These are phyloP conservation scores for Clivina fossor DNA, from an alignment of 2,888 invertebrate species.

Conservation along the genomic window DNA sequence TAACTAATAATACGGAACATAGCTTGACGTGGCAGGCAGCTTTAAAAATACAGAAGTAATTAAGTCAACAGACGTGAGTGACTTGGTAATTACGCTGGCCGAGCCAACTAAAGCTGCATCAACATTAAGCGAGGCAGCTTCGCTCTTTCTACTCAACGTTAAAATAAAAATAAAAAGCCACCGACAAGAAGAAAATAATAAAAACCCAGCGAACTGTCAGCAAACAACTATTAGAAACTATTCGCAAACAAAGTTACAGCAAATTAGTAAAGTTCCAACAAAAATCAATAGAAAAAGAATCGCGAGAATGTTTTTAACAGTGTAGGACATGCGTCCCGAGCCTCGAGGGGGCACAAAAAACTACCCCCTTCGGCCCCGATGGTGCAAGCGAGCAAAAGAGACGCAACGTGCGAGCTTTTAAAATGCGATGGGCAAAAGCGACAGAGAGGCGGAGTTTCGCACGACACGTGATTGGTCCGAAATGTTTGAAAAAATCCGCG, in stretches of 20 bases:
- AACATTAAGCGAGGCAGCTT: too few relatives aligned
- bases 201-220: slow-evolving; percentile 29
- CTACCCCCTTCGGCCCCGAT: too few relatives aligned
- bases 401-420: slow-evolving; percentile 27
- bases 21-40: slow-evolving; percentile 16
- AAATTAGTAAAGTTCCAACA: slow-evolving; percentile 34
- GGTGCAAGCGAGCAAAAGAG: slow-evolving; percentile 30
- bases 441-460: slow-evolving; percentile 39
- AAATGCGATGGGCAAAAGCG: slow-evolving; percentile 29
- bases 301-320: slow-evolving; percentile 29
- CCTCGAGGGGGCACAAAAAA: slow-evolving; percentile 23
- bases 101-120: too few relatives aligned
- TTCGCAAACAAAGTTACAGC: slow-evolving; percentile 33
- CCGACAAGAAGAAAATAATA: slow-evolving; percentile 19
- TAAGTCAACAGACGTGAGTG: slow-evolving; percentile 27
- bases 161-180: too few relatives aligned
- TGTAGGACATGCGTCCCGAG: slow-evolving; percentile 20
- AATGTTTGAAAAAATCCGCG: slow-evolving; percentile 49
- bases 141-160: too few relatives aligned
- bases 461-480: slow-evolving; percentile 53
- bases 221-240: slow-evolving; percentile 34
- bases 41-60: slow-evolving; percentile 32
- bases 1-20: too few relatives aligned
- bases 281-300: slow-evolving; percentile 35
- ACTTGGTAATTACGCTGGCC: slow-evolving; percentile 25